These are phyloP conservation scores for Serranus cabrilla DNA, from an alignment of 2,797 vertebrate species.

Conservation along the genomic window DNA sequence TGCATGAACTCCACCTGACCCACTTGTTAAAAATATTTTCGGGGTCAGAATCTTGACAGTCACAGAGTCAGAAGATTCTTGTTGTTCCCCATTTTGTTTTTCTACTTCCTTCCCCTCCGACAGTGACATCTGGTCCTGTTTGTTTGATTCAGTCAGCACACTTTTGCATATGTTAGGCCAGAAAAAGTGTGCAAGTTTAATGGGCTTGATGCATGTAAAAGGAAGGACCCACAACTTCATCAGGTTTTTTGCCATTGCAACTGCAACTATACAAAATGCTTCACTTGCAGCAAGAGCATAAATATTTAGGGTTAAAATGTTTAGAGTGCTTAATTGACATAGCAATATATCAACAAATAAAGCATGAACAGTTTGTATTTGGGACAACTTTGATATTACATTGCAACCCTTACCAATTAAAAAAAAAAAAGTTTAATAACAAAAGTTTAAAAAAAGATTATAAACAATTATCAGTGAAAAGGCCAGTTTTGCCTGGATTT, in stretches of 20 bases:
- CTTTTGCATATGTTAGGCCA: neutral
- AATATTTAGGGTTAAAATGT: no score
- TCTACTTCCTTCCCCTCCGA: constrained; percentile 42
- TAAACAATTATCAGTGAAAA: no score
- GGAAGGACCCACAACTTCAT: neutral
- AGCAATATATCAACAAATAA: neutral
- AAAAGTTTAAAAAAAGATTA: no score
- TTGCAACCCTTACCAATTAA: neutral
- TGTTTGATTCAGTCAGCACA: constrained; percentile 33
- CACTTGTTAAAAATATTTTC: constrained; percentile 65
- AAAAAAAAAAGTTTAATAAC: no score
- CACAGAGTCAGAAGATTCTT: constrained; percentile 18
- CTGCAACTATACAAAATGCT: neutral
- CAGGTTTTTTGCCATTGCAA: neutral
- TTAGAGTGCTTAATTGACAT: no score
- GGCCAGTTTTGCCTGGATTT: neutral
- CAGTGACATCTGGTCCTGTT: constrained; percentile 48
- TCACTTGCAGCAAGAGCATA: neutral
- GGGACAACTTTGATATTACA: neutral
- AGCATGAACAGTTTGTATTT: neutral
- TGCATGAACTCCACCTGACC: constrained; percentile 73
- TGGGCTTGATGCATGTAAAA: constrained; percentile 3
- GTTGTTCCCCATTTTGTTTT: constrained; percentile 28
- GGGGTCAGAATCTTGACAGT: constrained; percentile 47
- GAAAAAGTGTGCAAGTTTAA: constrained; percentile 32